Evolutionary conservation across 1,140 invertebrate species (phyloP).

Genomic region (Pectinophora gossypiella): DNA sequence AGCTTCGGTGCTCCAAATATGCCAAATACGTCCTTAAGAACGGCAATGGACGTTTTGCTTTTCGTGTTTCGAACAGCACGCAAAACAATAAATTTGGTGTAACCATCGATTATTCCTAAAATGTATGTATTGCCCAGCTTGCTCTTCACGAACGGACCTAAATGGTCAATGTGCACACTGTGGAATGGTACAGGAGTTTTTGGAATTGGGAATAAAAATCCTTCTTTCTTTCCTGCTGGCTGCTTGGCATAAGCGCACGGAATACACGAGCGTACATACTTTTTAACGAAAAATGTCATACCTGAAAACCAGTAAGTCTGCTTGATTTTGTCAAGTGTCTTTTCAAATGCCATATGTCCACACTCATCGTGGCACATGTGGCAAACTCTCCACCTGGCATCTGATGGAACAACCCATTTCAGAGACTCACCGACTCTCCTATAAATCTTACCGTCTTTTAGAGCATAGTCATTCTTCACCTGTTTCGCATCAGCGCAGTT

Average conservation of each 20-base stretch:
- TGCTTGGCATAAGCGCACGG: slow-evolving; percentile 10
- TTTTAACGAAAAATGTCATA: slow-evolving; percentile 5
- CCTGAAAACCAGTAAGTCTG: slow-evolving; percentile 7
- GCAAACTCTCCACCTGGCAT: slow-evolving; percentile 4
- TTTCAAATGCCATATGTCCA: slow-evolving; percentile 2
- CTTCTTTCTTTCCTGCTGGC: slow-evolving; percentile 1
- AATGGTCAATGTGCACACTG: slow-evolving; percentile 8
- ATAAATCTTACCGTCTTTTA: slow-evolving; percentile 6
- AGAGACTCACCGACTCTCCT: neutral
- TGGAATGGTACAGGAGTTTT: slow-evolving; percentile 4
- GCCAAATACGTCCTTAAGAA: slow-evolving; percentile 2
- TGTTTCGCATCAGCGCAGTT: neutral
- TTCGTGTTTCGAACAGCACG: slow-evolving; percentile 34
- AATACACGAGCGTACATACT: slow-evolving; percentile 6
- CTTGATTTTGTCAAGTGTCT: slow-evolving; percentile 2
- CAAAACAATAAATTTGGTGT: slow-evolving; percentile 48
- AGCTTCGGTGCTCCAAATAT: slow-evolving; percentile 22
- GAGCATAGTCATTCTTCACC: neutral
- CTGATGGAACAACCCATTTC: slow-evolving; percentile 1
- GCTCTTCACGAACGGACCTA: slow-evolving; percentile 32
- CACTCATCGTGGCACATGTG: slow-evolving; percentile 2
- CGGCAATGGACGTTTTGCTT: slow-evolving; percentile 5
- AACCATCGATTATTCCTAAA: slow-evolving; percentile 42
- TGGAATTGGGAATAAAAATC: slow-evolving; percentile 2
- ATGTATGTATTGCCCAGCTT: slow-evolving; percentile 45